Evolutionary conservation across 2,797 vertebrate genomes (phyloP), one percentile per base, ranked within the genome.

Genomic region (Diplodus sargus): DNA sequence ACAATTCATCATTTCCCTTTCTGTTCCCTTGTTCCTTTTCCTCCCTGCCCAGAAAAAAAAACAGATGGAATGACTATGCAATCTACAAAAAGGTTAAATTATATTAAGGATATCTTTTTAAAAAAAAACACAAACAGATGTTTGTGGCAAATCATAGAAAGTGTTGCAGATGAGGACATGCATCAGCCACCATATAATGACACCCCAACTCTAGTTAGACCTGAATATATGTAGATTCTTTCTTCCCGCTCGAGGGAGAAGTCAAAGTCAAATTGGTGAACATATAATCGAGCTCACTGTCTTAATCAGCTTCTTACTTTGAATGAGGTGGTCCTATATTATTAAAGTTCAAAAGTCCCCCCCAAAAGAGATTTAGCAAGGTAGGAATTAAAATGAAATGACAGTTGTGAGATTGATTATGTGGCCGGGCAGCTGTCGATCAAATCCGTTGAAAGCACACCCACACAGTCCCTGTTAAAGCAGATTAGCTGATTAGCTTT

Each of bases 391-490:
- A 34, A 78, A 67, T n/a, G 34, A 53, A 14, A 45, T 42, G 52
- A n/a, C 51, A 58, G 60, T 45, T 18, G 43, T 72, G 34, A n/a
- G 10, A 47, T 57, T 43, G 62, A 39, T 64, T 56, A 14, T 60
- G 45, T 49, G 43, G 49, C 49, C 59, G n/a, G 22, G 17, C 16
- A 2, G 57, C 48, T 75, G 22, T 68, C 74, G 68, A 14, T 79
- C 63, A 70, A 2, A 54, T 70, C 61, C 34, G 20, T 45, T 82
- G 30, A 78, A 83, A 67, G 39, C 30, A 47, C 70, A 42, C 51
- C 53, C 23, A 51, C 64, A n/a, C 43, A 12, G 53, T 59, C 42
- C 58, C 2, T 34, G 4, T 43, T 60, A 10, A 59, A 56, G 47
- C 48, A 30, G 60, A 69, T 78, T 56, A 70, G 28, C 57, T 42